A percentile compares a stretch with the other conserved stretches of the same genome.
phyloP scores from a whole-genome alignment of 2,888 invertebrate genomes.

The Rambutsinella grinnellia region DNA sequence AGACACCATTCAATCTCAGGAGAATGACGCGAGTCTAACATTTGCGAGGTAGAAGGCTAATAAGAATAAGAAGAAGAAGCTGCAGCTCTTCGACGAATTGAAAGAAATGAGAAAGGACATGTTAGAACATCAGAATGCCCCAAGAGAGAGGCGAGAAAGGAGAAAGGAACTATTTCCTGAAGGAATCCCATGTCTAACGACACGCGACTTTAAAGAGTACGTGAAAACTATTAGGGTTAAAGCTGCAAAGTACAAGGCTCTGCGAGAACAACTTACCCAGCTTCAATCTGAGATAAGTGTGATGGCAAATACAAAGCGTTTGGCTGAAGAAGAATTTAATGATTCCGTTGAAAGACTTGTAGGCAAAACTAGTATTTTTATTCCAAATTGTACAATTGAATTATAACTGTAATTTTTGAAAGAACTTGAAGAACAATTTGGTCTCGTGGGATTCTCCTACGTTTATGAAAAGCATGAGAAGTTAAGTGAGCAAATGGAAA shows the following conservation, averaged over 20 bases:
- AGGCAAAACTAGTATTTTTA: slow-evolving; percentile 29
- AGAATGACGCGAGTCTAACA: slow-evolving; percentile 26
- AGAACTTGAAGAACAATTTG: slow-evolving; percentile 68
- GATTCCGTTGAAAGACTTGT: slow-evolving; percentile 74
- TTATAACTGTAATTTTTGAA: no score
- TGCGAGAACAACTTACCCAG: slow-evolving; percentile 80
- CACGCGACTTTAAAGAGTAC: slow-evolving; percentile 82
- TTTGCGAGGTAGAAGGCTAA: slow-evolving; percentile 37
- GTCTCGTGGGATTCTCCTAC: slow-evolving; percentile 71
- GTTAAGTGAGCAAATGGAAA: slow-evolving; percentile 70
- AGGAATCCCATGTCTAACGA: slow-evolving; percentile 22
- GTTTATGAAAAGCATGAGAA: slow-evolving; percentile 73
- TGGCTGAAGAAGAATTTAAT: slow-evolving; percentile 74
- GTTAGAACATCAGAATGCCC: slow-evolving; percentile 19
- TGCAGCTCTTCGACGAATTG: slow-evolving; percentile 75
- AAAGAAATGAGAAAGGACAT: slow-evolving; percentile 74
- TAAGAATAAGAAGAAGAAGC: slow-evolving; percentile 28
- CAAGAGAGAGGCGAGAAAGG: slow-evolving; percentile 12
- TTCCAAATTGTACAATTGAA: no score
- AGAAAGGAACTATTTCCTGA: slow-evolving; percentile 22
- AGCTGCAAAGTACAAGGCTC: slow-evolving; percentile 82
- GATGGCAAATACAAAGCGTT: slow-evolving; percentile 80
- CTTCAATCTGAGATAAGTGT: slow-evolving; percentile 83
- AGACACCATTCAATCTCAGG: slow-evolving; percentile 7
- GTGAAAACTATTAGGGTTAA: slow-evolving; percentile 84